These are phyloP conservation scores for Microtus oregoni DNA, from an alignment of 2,113 vertebrate genomes.

Conservation along the genomic window DNA sequence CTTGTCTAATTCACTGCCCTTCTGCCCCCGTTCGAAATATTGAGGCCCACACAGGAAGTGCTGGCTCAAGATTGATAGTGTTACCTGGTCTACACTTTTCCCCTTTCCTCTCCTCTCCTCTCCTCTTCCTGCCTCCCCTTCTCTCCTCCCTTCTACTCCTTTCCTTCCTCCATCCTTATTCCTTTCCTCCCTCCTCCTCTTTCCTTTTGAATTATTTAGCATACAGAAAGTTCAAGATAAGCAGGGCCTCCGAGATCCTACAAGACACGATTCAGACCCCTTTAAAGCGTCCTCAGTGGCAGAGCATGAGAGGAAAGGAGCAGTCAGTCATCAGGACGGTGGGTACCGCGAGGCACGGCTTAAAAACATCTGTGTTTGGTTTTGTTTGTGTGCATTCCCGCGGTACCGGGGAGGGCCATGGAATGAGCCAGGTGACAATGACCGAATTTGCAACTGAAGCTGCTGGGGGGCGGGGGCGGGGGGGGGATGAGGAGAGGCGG, in stretches of 20 bases:
- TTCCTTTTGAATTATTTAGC: slow-evolving; percentile 38
- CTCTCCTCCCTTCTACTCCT: not conserved
- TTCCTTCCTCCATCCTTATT: too few relatives aligned
- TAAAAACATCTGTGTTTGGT: slow-evolving; percentile 13
- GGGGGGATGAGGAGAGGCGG: not conserved
- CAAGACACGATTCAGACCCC: slow-evolving; percentile 51
- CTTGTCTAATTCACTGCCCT: not conserved
- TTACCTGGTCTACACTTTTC: not conserved
- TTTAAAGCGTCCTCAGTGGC: slow-evolving; percentile 35
- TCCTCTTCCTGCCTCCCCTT: too few relatives aligned
- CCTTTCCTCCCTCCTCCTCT: not conserved
- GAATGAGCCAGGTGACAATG: not conserved
- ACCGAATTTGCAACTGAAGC: slow-evolving; percentile 2
- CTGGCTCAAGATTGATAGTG: not conserved
- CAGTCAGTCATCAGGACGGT: not conserved
- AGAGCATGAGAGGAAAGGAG: not conserved
- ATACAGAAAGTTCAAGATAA: slow-evolving; percentile 7
- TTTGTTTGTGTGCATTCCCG: slow-evolving; percentile 33
- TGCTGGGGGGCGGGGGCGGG: not conserved
- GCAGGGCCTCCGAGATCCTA: not conserved
- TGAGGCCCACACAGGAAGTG: not conserved
- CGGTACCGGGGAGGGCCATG: not conserved
- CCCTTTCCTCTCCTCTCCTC: too few relatives aligned
- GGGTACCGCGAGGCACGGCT: not conserved
- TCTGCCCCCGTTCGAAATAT: accelerated